phyloP scores from a whole-genome alignment of 2,113 vertebrate species.

The Phylloscopus trochiloides region DNA sequence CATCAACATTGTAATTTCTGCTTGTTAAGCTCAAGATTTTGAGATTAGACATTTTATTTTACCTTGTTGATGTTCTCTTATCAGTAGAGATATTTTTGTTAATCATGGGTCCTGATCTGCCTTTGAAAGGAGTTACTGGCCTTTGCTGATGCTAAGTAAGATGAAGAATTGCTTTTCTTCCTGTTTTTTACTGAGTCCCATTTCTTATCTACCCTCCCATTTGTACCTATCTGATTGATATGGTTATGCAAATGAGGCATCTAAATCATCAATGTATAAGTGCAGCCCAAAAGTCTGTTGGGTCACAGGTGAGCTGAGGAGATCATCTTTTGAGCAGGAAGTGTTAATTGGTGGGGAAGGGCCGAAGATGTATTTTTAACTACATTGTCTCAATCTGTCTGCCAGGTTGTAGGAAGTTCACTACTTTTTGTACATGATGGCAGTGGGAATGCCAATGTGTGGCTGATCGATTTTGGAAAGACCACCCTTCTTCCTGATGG shows the following conservation, averaged over 20 bases:
- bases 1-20: not conserved
- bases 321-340: not conserved
- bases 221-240: not conserved
- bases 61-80: not conserved
- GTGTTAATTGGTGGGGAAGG: not conserved
- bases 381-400: not conserved
- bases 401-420: constrained; percentile 95
- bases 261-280: not conserved
- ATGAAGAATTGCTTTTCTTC: not conserved
- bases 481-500: constrained; percentile 88
- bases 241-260: not conserved
- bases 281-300: not conserved
- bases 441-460: constrained; percentile 85
- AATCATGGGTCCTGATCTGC: not conserved
- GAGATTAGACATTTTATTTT: not conserved
- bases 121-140: not conserved
- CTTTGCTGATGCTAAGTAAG: not conserved
- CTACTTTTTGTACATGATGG: constrained; percentile 96
- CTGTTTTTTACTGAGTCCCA: not conserved
- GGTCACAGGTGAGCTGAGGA: not conserved
- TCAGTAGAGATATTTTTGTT: not conserved
- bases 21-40: not conserved
- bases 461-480: constrained; percentile 98
- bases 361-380: not conserved
- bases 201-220: not conserved